Evolutionary conservation across 2,797 vertebrate genomes (phyloP), one percentile per base, ranked within the genome.

Genomic region (Enteromius mattozi): DNA sequence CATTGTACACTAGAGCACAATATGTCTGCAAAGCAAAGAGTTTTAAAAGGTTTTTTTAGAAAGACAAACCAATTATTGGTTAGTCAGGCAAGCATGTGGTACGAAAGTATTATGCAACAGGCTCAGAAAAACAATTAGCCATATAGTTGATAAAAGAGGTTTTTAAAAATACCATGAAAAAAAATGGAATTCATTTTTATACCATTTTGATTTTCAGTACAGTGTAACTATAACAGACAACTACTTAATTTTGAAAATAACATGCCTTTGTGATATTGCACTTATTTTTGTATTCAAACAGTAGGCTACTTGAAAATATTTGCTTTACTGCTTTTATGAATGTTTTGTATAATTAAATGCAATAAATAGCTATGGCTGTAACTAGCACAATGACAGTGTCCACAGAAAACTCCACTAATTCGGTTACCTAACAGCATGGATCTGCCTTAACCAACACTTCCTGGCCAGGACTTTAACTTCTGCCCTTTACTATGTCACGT

Each of bases 341-440:
- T 12, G 17, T 68, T 68, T 54, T 21, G 30, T 54, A 35, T 6
- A 75, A 27, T 6, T 33, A 4, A 47, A 47, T 51, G 2, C 27
- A 5, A 51, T 33, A 74, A 51, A 33, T 21, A 51, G 47, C 10
- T 5, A 76, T 3, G 51, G 13, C n/a, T 5, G 4, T 65, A 30
- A 70, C 63, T n/a, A 40, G 1, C 80, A 86, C 19, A 88, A 74
- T 19, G 71, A 87, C 81, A 9, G 17, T 74, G 17, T 81, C 45
- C 70, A 76, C 49, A 61, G 71, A 51, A 37, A 85, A 42, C 45
- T 82, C 77, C 8, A 71, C 17, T 92, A 92, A 93, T 92, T 91
- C 81, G 42, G 87, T 93, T 92, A 93, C 3, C 86, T 85, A 91
- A 90, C 79, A 69, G 80, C 82, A 80, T 78, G 77, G 76, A 88